Conservation (phyloP, 2,113 vertebrate species). For the Loxodonta africana region DNA sequence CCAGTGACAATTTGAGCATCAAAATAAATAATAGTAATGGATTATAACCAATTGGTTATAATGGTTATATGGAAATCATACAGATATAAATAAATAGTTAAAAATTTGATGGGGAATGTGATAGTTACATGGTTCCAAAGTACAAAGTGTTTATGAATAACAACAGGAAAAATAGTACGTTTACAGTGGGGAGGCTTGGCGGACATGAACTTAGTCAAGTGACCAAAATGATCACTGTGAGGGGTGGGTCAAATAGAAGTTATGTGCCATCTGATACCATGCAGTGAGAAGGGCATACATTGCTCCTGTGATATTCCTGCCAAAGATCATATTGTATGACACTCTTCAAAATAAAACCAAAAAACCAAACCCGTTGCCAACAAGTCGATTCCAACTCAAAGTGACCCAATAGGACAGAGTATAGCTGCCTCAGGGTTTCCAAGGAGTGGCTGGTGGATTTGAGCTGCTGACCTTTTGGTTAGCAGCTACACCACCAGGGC, state of each 20-base stretch:
- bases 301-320: neutral
- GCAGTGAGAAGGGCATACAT: neutral
- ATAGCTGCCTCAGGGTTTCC: no score
- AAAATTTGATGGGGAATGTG: neutral
- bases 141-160: neutral
- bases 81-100: neutral
- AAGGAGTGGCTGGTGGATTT: no score
- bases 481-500: no score
- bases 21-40: neutral
- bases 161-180: neutral
- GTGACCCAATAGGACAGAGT: no score
- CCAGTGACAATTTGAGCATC: neutral
- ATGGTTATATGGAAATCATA: neutral
- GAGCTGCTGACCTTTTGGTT: no score
- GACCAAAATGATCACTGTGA: neutral
- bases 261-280: neutral
- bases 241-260: neutral
- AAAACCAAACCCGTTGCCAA: no score
- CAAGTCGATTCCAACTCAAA: no score
- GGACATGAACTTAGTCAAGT: neutral
- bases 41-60: neutral
- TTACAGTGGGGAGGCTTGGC: no score
- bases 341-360: neutral
- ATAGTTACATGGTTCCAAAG: neutral
- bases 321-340: neutral